phyloP scores from a whole-genome alignment of 64 coral and sea anemone species.

The Stylophora pistillata region DNA sequence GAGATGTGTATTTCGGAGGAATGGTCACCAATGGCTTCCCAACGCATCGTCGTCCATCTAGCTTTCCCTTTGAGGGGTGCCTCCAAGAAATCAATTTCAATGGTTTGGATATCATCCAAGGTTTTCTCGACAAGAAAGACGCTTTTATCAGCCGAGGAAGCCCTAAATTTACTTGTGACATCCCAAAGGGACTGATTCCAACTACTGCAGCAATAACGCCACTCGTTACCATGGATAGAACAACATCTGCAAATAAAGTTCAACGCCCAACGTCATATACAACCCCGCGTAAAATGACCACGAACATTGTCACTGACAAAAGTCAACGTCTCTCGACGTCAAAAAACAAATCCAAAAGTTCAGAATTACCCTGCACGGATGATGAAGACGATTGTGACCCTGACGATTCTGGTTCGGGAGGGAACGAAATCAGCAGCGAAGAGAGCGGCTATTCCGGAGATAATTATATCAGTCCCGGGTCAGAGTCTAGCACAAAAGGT shows the following conservation, averaged over 20 bases:
- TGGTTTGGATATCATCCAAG: conserved; percentile 13
- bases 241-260: background rate
- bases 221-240: background rate
- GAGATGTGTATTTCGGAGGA: conserved; percentile 7
- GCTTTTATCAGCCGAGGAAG: background rate
- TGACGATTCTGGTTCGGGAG: conserved; percentile 5
- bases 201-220: background rate
- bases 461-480: background rate
- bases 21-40: background rate
- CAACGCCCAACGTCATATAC: background rate
- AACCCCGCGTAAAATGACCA: background rate
- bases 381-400: conserved; percentile 25
- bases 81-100: conserved; percentile 25
- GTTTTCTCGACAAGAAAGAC: background rate
- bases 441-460: background rate
- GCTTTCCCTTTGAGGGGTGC: conserved; percentile 20
- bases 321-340: background rate
- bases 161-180: background rate
- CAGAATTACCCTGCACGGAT: background rate
- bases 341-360: background rate
- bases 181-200: background rate
- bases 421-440: background rate
- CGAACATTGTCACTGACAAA: background rate
- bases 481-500: background rate
- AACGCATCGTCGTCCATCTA: background rate